A percentile compares a stretch with the other conserved stretches of the same genome.
Conservation (phyloP, 2,797 vertebrate genomes). For the Mormyrops boulengeri region DNA sequence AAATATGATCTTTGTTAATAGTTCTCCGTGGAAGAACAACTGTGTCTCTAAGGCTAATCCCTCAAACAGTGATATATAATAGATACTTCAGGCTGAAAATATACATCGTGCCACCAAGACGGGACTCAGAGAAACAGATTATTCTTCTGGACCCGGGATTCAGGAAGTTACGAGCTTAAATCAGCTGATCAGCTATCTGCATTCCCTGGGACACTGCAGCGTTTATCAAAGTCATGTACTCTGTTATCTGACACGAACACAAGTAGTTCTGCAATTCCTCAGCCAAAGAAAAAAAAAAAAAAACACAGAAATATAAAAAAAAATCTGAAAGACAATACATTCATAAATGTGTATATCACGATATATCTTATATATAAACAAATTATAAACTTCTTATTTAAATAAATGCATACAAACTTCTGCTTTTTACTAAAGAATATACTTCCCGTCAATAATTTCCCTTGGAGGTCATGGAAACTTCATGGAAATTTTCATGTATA, state of each 20-base stretch:
- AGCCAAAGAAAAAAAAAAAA: background rate
- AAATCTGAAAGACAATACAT: background rate
- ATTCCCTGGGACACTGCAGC: background rate
- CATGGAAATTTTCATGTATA: background rate
- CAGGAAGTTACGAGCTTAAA: background rate
- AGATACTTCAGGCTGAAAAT: background rate
- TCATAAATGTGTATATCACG: background rate
- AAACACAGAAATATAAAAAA: background rate
- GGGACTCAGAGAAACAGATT: background rate
- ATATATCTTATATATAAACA: background rate
- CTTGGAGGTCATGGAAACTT: background rate
- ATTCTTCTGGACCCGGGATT: background rate
- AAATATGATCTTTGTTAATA: background rate
- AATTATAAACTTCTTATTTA: background rate
- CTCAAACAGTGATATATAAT: background rate
- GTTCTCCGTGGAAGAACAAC: background rate
- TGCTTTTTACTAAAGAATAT: background rate
- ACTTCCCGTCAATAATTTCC: background rate
- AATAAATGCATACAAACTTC: background rate
- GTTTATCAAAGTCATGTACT: background rate
- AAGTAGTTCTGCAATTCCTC: background rate
- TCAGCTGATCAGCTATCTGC: background rate
- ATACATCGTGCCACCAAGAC: background rate
- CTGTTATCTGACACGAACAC: background rate
- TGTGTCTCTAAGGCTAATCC: background rate